phyloP scores from a whole-genome alignment of 1,140 invertebrate genomes.

The Trichonephila clavipes region DNA sequence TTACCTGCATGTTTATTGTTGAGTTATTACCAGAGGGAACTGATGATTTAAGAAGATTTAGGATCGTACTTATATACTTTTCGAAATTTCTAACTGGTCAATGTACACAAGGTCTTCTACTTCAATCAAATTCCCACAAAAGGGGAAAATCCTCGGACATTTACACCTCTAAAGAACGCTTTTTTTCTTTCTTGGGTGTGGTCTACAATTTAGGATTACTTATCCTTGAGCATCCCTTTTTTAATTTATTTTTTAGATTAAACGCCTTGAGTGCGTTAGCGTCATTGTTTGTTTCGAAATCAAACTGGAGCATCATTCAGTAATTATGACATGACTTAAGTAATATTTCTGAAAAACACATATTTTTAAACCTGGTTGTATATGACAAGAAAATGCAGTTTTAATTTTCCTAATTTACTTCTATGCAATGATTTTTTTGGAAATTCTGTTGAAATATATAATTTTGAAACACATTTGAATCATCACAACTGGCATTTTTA shows the following conservation, averaged over 20 bases:
- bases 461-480: no score
- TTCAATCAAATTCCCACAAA: conserved; percentile 33
- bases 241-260: not conserved
- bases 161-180: not conserved
- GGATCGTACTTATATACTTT: conserved; percentile 41
- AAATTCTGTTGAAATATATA: no score
- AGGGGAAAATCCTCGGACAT: conserved; percentile 17
- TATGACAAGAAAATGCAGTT: no score
- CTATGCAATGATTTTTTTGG: no score
- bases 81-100: conserved; percentile 23
- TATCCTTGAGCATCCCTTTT: conserved; percentile 7
- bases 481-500: no score
- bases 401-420: no score
- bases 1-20: conserved; percentile 29
- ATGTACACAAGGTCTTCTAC: conserved; percentile 33
- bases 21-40: conserved; percentile 2
- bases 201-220: not conserved
- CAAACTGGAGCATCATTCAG: not conserved
- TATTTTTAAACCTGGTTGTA: no score
- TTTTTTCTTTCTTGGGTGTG: not conserved
- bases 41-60: not conserved
- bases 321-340: not conserved
- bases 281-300: not conserved
- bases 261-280: conserved; percentile 1
- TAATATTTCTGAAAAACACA: not conserved